Percentiles rank a stretch among this genome's conserved stretches.
These are phyloP conservation scores for Carollia perspicillata DNA, from an alignment of 2,113 vertebrate species.

Conservation along the genomic window DNA sequence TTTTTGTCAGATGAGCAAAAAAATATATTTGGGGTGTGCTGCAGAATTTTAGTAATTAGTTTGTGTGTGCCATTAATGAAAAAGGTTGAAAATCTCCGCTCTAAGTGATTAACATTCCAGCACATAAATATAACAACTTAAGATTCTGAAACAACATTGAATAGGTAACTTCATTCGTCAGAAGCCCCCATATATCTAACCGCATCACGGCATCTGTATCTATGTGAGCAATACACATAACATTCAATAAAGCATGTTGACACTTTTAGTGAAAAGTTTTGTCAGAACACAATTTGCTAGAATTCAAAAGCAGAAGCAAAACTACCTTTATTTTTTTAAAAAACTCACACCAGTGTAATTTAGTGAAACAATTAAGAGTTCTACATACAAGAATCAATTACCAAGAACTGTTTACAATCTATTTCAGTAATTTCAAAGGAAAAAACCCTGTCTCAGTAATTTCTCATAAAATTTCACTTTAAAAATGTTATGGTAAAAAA, in stretches of 20 bases:
- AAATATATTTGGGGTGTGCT: neutral
- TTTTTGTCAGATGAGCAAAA: neutral
- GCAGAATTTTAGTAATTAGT: neutral
- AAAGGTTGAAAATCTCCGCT: neutral
- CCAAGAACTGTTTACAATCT: slow-evolving; percentile 62
- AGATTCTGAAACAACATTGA: neutral
- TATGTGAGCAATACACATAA: neutral
- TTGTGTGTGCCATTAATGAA: neutral
- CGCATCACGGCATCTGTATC: neutral
- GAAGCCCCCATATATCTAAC: neutral
- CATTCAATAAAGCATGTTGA: neutral
- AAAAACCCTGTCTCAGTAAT: neutral
- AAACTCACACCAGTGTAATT: slow-evolving; percentile 32
- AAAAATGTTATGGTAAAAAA: slow-evolving; percentile 21
- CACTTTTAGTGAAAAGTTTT: slow-evolving; percentile 46
- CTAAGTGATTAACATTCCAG: neutral
- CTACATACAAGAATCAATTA: slow-evolving; percentile 44
- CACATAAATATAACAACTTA: neutral
- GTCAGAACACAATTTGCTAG: slow-evolving; percentile 66
- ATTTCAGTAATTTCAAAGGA: slow-evolving; percentile 58
- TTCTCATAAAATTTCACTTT: slow-evolving; percentile 56
- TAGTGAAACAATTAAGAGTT: slow-evolving; percentile 55
- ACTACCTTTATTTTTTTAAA: slow-evolving; percentile 40
- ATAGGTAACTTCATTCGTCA: neutral
- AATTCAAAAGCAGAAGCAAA: slow-evolving; percentile 76